A percentile compares a stretch with the other conserved stretches of the same genome.
These are phyloP conservation scores for Drosophila rufa DNA, from an alignment of 1,140 invertebrate genomes.

Conservation along the genomic window DNA sequence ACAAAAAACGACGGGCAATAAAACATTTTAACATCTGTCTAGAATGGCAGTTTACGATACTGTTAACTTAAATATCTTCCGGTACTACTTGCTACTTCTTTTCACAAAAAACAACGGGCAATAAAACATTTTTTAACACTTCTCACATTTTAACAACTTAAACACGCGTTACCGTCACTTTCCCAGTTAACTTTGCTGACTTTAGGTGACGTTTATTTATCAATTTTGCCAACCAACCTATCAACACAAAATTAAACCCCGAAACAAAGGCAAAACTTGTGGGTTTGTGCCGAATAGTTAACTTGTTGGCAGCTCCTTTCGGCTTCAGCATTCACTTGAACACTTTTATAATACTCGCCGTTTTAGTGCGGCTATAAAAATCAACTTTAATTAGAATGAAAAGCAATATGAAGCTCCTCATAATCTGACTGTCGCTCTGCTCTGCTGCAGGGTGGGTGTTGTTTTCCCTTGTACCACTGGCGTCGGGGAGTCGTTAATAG, in stretches of 20 bases:
- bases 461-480: slow-evolving; percentile 18
- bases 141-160: not conserved
- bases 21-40: too few species aligned
- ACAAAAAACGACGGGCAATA: not conserved
- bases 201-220: not conserved
- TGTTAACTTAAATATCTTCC: not conserved
- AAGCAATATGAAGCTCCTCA: slow-evolving; percentile 39
- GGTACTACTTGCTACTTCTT: not conserved
- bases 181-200: not conserved
- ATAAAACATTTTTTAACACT: slow-evolving; percentile 16
- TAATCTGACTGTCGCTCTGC: slow-evolving; percentile 33
- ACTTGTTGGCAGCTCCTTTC: slow-evolving; percentile 6
- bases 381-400: slow-evolving; percentile 45
- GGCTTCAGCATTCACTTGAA: slow-evolving; percentile 15
- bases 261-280: slow-evolving; percentile 7
- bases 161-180: slow-evolving; percentile 8
- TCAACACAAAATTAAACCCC: not conserved
- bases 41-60: too few species aligned
- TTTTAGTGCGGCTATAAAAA: slow-evolving; percentile 34
- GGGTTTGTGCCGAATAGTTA: slow-evolving; percentile 10
- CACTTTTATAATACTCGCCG: slow-evolving; percentile 20
- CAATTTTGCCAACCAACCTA: not conserved
- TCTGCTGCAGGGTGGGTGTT: slow-evolving; percentile 3
- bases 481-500: slow-evolving; percentile 45
- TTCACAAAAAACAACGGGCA: not conserved